Percentiles rank a stretch among this genome's conserved stretches.
Conservation (phyloP, 2,113 vertebrate species). For the Ammodytes dubius region DNA sequence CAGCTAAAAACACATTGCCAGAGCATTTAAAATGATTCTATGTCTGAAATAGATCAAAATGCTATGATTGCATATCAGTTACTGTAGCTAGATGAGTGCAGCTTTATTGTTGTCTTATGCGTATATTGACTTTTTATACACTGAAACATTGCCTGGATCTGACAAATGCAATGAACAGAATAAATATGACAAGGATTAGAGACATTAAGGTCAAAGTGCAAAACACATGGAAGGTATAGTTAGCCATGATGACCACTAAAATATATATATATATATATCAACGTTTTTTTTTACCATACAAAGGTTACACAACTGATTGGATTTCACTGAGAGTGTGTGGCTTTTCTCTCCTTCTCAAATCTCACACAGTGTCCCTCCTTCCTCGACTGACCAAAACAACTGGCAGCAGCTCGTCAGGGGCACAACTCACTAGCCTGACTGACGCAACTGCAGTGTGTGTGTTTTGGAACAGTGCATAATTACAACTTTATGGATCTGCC, state of each 20-base stretch:
- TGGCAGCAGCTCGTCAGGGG: neutral
- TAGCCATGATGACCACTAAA: no score
- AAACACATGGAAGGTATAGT: neutral
- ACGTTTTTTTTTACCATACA: neutral
- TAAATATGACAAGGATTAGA: neutral
- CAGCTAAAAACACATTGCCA: neutral
- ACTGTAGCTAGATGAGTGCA: neutral
- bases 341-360: conserved; percentile 16
- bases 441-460: neutral
- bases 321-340: neutral
- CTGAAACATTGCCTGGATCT: neutral
- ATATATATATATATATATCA: no score
- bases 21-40: neutral
- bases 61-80: neutral
- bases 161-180: neutral
- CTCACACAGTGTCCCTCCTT: neutral
- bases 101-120: neutral
- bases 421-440: neutral
- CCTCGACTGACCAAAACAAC: neutral
- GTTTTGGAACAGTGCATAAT: neutral
- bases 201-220: neutral
- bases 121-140: neutral
- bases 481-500: neutral
- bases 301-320: neutral
- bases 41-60: neutral